Conservation (phyloP, 2,888 invertebrate species). For the Notodonta dromedarius region DNA sequence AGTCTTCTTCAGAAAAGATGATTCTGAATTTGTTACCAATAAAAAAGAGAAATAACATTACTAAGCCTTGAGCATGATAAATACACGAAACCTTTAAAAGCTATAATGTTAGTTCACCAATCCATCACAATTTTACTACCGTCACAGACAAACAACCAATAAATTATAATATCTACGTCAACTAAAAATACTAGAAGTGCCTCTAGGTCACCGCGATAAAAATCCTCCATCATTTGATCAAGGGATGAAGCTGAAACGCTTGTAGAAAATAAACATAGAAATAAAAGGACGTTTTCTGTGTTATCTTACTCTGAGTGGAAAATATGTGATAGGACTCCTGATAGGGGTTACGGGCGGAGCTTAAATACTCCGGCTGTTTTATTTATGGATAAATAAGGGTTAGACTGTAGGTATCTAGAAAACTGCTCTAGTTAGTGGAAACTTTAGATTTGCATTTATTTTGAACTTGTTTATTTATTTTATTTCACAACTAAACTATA, state of each 20-base stretch:
- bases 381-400: neutral
- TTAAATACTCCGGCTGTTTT: neutral
- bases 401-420: neutral
- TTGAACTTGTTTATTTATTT: too few species aligned
- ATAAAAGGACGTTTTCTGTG: slow-evolving; percentile 4
- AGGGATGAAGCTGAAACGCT: neutral
- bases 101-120: neutral
- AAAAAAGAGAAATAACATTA: too few species aligned
- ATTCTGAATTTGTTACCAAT: too few species aligned
- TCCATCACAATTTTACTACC: neutral
- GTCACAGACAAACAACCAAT: neutral
- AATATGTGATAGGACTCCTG: slow-evolving; percentile 3
- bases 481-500: neutral
- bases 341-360: neutral
- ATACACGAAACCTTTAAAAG: too few species aligned
- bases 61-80: too few species aligned
- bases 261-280: slow-evolving; percentile 5
- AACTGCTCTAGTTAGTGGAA: slow-evolving; percentile 14
- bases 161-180: neutral
- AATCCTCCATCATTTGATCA: neutral
- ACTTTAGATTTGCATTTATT: too few species aligned
- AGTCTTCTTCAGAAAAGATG: too few species aligned
- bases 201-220: neutral
- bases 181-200: neutral
- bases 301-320: slow-evolving; percentile 4